These are phyloP conservation scores for Coranthus polyacanthus DNA, from an alignment of 2,797 vertebrate species.

Conservation along the genomic window DNA sequence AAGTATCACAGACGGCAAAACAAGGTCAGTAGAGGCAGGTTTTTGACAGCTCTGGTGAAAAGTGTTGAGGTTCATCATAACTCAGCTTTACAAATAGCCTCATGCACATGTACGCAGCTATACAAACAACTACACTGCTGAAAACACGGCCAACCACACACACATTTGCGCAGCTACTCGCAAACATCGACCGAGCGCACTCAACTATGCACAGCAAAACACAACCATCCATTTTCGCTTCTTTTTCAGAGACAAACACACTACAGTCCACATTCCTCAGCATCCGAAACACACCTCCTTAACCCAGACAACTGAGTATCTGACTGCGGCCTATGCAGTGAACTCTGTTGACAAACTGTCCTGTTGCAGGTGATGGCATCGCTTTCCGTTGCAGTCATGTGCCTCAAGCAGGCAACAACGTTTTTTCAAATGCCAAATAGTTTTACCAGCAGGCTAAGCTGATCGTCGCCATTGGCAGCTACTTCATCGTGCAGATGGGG, in stretches of 20 bases:
- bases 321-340: conserved; percentile 28
- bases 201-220: conserved; percentile 6
- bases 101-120: conserved; percentile 37
- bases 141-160: conserved; percentile 25
- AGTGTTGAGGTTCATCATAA: conserved; percentile 48
- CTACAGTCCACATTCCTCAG: conserved; percentile 23
- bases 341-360: conserved; percentile 41
- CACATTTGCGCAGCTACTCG: conserved; percentile 24
- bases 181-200: conserved; percentile 20
- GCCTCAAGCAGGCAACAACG: conserved; percentile 30
- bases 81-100: conserved; percentile 58
- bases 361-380: conserved; percentile 39
- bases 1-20: conserved; percentile 47
- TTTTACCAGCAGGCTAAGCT: conserved; percentile 37
- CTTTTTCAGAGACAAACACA: conserved; percentile 8
- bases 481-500: conserved; percentile 66
- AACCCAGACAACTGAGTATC: conserved; percentile 34
- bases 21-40: conserved; percentile 44
- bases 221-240: conserved; percentile 2
- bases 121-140: conserved; percentile 8
- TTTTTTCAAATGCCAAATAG: conserved; percentile 41
- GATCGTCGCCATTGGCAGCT: conserved; percentile 56
- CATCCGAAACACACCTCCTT: conserved; percentile 26
- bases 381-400: conserved; percentile 26
- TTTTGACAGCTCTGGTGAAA: conserved; percentile 61